phyloP scores from a whole-genome alignment of 2,113 vertebrate species.

The Syngnathus floridae region DNA sequence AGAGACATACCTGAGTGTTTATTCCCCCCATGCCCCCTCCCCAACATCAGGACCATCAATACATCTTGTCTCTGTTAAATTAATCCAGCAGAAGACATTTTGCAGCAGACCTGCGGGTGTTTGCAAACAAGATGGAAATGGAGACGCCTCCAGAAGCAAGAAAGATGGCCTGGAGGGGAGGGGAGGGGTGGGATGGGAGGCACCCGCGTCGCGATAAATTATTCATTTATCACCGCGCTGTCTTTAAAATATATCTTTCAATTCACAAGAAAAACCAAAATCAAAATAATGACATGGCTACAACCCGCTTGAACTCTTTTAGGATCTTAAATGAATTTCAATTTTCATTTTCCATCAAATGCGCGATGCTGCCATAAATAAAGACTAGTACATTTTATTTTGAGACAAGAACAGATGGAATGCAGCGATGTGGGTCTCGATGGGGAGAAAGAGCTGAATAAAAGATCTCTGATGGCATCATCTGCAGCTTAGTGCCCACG shows the following conservation, averaged over 20 bases:
- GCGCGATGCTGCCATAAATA: background rate
- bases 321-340: background rate
- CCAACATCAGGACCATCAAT: background rate
- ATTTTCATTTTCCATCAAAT: background rate
- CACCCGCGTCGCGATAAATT: background rate
- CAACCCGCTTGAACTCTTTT: background rate
- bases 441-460: background rate
- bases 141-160: background rate
- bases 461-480: background rate
- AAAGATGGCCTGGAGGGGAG: too few relatives aligned
- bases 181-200: background rate
- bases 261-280: background rate
- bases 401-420: background rate
- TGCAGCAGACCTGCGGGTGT: conserved; percentile 3
- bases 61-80: conserved; percentile 6
- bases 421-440: background rate
- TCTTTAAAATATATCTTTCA: background rate
- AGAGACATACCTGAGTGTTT: background rate
- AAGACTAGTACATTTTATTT: background rate
- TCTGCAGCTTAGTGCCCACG: background rate
- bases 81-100: conserved; percentile 28
- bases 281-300: background rate
- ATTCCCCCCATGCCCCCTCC: too few relatives aligned
- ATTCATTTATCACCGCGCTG: background rate
- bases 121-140: background rate